phyloP scores from a whole-genome alignment of 2,113 vertebrate genomes.

The Cairina moschata region DNA sequence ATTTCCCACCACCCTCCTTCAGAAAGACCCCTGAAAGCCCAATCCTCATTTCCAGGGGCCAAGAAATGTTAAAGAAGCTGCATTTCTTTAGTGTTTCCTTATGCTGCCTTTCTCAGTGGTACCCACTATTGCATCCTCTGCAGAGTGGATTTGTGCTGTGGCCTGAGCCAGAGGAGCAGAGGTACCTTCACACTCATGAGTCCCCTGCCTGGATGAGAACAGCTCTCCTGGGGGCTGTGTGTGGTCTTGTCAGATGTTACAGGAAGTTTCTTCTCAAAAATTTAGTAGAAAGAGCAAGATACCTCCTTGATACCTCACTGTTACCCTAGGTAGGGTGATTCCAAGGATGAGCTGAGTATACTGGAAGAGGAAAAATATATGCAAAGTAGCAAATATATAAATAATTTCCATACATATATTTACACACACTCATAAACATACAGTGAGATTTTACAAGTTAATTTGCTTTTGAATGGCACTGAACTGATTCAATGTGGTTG shows the following conservation, averaged over 20 bases:
- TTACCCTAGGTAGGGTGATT: neutral
- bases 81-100: neutral
- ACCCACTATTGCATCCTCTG: neutral
- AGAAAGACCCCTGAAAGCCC: neutral
- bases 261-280: neutral
- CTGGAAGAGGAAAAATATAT: neutral
- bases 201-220: neutral
- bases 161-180: neutral
- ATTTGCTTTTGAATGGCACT: slow-evolving; percentile 46
- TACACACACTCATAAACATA: neutral
- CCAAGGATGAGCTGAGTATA: neutral
- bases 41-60: too few relatives aligned
- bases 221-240: neutral
- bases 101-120: neutral
- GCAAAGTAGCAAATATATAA: slow-evolving; percentile 42
- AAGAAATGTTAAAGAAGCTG: neutral
- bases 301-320: neutral
- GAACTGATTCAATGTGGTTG: slow-evolving; percentile 35
- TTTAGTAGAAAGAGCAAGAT: neutral
- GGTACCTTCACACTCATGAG: neutral
- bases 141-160: neutral
- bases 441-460: slow-evolving; percentile 19
- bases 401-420: neutral
- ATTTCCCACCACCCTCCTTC: neutral
- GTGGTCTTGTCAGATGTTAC: neutral